Conservation (phyloP, 1,140 invertebrate species). For the Lamellibrachia luymesi region DNA sequence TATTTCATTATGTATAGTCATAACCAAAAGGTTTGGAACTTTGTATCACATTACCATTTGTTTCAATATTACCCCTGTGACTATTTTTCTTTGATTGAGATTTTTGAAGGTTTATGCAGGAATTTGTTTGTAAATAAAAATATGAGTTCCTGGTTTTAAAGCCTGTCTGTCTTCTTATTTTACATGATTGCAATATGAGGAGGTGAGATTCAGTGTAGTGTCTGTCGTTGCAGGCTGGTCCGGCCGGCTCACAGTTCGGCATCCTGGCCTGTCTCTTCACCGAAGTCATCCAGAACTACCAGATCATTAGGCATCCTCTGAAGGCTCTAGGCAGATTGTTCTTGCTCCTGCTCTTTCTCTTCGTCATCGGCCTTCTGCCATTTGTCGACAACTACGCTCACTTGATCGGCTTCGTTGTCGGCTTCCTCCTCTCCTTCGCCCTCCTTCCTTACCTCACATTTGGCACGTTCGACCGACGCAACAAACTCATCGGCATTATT, state of each 20-base stretch:
- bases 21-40: not conserved
- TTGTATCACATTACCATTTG: no score
- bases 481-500: conserved; percentile 71
- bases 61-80: no score
- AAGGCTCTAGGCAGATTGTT: conserved; percentile 13
- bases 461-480: conserved; percentile 17
- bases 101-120: no score
- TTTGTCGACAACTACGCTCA: conserved; percentile 96
- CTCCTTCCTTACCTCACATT: conserved; percentile 68
- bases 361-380: conserved; percentile 28
- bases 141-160: no score
- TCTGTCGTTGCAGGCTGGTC: conserved; percentile 74
- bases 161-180: no score
- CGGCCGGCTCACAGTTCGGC: conserved; percentile 90
- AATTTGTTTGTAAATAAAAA: no score
- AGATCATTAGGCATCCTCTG: conserved; percentile 21
- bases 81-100: no score
- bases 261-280: conserved; percentile 87
- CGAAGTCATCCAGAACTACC: conserved; percentile 72
- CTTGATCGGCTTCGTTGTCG: conserved; percentile 85
- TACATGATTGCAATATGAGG: not conserved
- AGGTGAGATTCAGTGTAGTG: not conserved
- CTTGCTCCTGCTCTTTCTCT: conserved; percentile 25
- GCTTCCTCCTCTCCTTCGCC: conserved; percentile 86
- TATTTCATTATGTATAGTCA: not conserved